These are phyloP conservation scores for Piprites chloris DNA, from an alignment of 2,113 vertebrate species.

Conservation along the genomic window DNA sequence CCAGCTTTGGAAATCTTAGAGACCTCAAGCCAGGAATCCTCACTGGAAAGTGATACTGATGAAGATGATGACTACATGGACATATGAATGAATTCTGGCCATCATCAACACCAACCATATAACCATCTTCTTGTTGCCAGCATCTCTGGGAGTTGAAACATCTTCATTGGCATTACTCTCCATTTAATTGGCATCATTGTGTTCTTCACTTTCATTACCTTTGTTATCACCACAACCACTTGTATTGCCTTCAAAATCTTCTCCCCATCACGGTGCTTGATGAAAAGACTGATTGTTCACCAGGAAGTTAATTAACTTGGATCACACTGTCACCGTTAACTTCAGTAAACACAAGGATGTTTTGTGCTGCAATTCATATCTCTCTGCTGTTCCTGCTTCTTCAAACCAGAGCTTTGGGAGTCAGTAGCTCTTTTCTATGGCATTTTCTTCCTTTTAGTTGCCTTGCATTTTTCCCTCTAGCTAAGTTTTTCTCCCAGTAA, in stretches of 20 bases:
- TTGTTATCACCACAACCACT: slow-evolving; percentile 20
- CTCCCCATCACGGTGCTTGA: slow-evolving; percentile 53
- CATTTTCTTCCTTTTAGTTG: background rate
- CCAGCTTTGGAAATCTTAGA: slow-evolving; percentile 95
- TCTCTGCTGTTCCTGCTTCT: slow-evolving; percentile 24
- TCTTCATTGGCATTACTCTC: slow-evolving; percentile 47
- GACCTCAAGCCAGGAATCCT: slow-evolving; percentile 97
- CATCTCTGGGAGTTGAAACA: slow-evolving; percentile 22
- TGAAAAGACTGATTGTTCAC: background rate
- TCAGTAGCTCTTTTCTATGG: background rate
- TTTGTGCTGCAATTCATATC: slow-evolving; percentile 1
- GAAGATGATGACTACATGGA: slow-evolving; percentile 98
- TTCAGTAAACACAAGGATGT: slow-evolving; percentile 3
- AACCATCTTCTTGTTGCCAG: slow-evolving; percentile 36
- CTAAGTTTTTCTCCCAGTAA: background rate
- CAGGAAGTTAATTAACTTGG: background rate
- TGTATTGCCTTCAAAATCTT: slow-evolving; percentile 47
- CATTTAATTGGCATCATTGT: slow-evolving; percentile 20
- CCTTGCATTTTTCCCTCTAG: background rate
- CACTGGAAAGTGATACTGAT: slow-evolving; percentile 94
- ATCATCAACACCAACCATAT: slow-evolving; percentile 37
- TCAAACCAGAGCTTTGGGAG: slow-evolving; percentile 16
- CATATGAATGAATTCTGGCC: slow-evolving; percentile 77
- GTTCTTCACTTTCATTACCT: slow-evolving; percentile 32
- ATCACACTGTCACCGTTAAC: background rate